Base-by-base conservation (phyloP, 2,797 vertebrate species). In the Scarus forsteni region DNA sequence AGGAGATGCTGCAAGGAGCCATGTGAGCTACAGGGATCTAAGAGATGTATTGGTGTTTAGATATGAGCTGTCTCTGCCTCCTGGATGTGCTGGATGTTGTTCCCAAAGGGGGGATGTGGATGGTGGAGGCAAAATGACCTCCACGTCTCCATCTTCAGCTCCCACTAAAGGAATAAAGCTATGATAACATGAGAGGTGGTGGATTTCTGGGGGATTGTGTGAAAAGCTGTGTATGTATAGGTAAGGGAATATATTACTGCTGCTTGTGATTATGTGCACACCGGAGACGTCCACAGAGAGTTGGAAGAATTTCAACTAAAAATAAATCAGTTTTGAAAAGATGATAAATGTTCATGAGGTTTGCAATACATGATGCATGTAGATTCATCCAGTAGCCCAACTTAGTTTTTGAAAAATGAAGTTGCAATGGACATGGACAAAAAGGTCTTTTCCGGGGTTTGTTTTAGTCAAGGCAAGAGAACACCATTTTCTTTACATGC, bases 11-110 rank as follows among this genome's bases (percentile, higher is more conserved):
- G 70, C 38, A 60, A 58, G 51, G 46, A 65, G 45, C 45, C 8
- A 38, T 12, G 12, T 40, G 10, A 48, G 50, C 73, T 73, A 16
- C 42, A 50, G 39, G 46, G 61, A 60, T 66, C 59, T 67, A 59
- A 71, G 7, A 67, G 49, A 11, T 65, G 44, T 9, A 66, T 74
- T 82, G 67, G 67, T 77, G 74, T 81, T 87, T 77, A 70, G 62
- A 71, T 70, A 77, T 9, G 15, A 79, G 59, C 70, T 48, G 50
- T 68, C 44, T 39, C 66, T 58, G 61, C 62, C 57, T 65, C 63
- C 38, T 79, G 63, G 60, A 78, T 75, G 15, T 60, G 53, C 60
- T 53, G 59, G 67, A 70, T 66, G 39, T 48, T 46, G 59, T 46
- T 78, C 72, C 75, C 62, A 27, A 42, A 73, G 60, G 72, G 54